Evolutionary conservation across 1,140 invertebrate species (phyloP).

Genomic region (Zaprionus tsacasi): DNA sequence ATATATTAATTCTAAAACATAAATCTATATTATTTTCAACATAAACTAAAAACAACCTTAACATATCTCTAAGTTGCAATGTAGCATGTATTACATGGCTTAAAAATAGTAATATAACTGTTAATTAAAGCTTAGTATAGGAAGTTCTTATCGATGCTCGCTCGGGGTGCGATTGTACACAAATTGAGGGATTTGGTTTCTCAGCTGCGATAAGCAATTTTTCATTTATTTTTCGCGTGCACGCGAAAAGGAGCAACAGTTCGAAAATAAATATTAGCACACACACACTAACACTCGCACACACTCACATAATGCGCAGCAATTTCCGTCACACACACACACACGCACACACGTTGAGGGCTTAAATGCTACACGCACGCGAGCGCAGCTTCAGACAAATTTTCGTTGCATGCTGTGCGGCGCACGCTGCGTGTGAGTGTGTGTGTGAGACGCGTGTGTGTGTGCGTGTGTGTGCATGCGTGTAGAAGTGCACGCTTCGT

Average conservation of each 20-base stretch:
- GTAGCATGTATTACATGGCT: no score
- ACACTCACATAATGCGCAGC: not conserved
- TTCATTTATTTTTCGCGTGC: slow-evolving; percentile 6
- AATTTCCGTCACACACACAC: slow-evolving; percentile 22
- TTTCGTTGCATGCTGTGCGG: slow-evolving; percentile 69
- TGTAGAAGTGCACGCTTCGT: slow-evolving; percentile 52
- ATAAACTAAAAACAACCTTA: no score
- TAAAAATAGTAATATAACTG: no score
- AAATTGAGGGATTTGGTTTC: slow-evolving; percentile 5
- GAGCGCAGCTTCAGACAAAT: slow-evolving; percentile 54
- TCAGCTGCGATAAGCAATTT: slow-evolving; percentile 4
- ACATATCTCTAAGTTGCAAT: no score
- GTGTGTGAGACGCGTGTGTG: slow-evolving; percentile 11
- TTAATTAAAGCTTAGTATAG: not conserved
- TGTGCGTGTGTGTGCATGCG: slow-evolving; percentile 18
- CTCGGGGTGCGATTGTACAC: not conserved
- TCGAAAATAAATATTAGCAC: slow-evolving; percentile 19
- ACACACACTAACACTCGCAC: no score
- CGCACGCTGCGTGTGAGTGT: slow-evolving; percentile 38
- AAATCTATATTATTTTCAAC: no score
- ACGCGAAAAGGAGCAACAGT: slow-evolving; percentile 12
- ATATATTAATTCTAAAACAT: no score
- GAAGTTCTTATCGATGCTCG: not conserved
- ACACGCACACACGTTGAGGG: slow-evolving; percentile 27
- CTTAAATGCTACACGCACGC: slow-evolving; percentile 62